These are phyloP conservation scores for Ochropacha duplaris DNA, from an alignment of 2,888 invertebrate genomes.

Conservation along the genomic window DNA sequence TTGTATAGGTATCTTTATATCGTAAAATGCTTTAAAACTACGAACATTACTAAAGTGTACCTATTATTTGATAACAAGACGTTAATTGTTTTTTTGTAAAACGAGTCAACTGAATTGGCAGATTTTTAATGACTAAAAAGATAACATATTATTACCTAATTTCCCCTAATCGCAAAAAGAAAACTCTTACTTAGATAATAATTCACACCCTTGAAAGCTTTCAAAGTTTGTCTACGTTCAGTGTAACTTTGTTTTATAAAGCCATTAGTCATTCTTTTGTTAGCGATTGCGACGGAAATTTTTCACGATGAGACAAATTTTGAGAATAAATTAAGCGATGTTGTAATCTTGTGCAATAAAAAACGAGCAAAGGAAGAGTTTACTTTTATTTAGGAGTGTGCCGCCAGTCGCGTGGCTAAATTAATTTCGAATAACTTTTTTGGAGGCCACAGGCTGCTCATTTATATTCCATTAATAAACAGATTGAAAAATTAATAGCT, in stretches of 20 bases:
- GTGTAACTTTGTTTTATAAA: conserved; percentile 77
- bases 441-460: neutral
- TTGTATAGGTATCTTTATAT: too few species aligned
- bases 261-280: conserved; percentile 81
- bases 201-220: conserved; percentile 72
- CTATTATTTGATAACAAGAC: too few species aligned
- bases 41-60: too few species aligned
- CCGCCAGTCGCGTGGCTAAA: conserved; percentile 35
- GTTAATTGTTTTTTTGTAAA: too few species aligned
- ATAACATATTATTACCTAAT: neutral
- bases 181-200: conserved; percentile 63
- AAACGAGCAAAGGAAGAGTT: conserved; percentile 40
- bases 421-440: conserved; percentile 25
- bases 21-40: too few species aligned
- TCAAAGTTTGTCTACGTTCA: conserved; percentile 67
- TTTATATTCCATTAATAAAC: neutral
- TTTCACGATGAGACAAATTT: conserved; percentile 82
- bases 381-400: conserved; percentile 36
- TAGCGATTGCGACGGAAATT: conserved; percentile 74
- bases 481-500: too few species aligned
- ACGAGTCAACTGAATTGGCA: neutral
- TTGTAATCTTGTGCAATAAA: conserved; percentile 77
- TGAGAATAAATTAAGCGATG: conserved; percentile 78
- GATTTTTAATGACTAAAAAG: neutral
- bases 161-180: conserved; percentile 42